Conservation (phyloP, 2,113 vertebrate genomes). For the Pitta sordida region DNA sequence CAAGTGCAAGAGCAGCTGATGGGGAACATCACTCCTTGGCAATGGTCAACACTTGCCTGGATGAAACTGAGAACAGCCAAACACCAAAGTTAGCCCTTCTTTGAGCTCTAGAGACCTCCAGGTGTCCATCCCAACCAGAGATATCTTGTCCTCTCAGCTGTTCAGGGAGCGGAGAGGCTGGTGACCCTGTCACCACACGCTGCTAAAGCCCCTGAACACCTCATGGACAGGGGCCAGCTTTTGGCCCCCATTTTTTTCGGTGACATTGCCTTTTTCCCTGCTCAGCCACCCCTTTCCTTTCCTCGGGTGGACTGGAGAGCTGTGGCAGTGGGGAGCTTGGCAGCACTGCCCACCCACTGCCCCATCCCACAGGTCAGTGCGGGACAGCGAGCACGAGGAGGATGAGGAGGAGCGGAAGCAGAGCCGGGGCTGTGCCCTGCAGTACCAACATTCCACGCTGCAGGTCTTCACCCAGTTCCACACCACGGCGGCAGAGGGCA, state of each 20-base stretch:
- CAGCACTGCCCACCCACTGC: not conserved
- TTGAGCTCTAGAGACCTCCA: not conserved
- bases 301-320: not conserved
- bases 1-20: not conserved
- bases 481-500: slow-evolving; percentile 90
- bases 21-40: not conserved
- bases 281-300: not conserved
- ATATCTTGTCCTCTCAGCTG: not conserved
- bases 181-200: fast-evolving
- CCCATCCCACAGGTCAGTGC: slow-evolving; percentile 74
- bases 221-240: not conserved
- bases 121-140: not conserved
- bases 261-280: fast-evolving
- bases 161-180: not conserved
- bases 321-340: fast-evolving
- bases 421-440: slow-evolving; percentile 90
- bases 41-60: not conserved
- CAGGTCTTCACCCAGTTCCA: slow-evolving; percentile 98
- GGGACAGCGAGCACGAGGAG: slow-evolving; percentile 91
- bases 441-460: slow-evolving; percentile 91
- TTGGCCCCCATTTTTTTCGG: not conserved
- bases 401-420: slow-evolving; percentile 86
- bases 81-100: not conserved
- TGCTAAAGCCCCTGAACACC: not conserved
- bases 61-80: not conserved